Percentiles rank a stretch among this genome's conserved stretches.
phyloP scores from a whole-genome alignment of 1,140 invertebrate genomes.

The Nephotettix cincticeps region DNA sequence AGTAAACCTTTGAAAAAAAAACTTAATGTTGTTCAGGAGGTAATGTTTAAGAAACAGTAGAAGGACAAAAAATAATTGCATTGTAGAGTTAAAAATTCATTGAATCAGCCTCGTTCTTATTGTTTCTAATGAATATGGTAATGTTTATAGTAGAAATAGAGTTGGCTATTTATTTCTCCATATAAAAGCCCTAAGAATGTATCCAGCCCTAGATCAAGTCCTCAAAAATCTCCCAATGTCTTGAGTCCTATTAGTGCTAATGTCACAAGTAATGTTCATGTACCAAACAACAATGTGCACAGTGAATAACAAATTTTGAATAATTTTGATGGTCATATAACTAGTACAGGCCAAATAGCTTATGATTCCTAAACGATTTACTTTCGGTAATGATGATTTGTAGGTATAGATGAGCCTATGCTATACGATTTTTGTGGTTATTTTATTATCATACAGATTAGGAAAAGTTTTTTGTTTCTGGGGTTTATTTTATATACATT shows the following conservation, averaged over 20 bases:
- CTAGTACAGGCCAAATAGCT: too few species aligned
- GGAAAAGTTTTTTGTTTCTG: too few species aligned
- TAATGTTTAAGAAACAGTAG: neutral
- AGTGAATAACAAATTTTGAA: too few species aligned
- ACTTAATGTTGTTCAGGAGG: neutral
- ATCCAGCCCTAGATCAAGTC: neutral
- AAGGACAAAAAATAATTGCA: neutral
- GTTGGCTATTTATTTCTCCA: neutral
- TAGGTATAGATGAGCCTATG: too few species aligned
- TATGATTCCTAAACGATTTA: too few species aligned
- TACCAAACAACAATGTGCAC: too few species aligned
- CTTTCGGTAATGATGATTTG: too few species aligned
- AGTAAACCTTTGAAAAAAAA: slow-evolving; percentile 6
- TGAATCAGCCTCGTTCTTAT: neutral
- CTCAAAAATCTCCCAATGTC: neutral
- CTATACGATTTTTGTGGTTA: too few species aligned
- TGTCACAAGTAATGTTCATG: too few species aligned
- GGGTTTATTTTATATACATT: too few species aligned
- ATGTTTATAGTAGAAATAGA: slow-evolving; percentile 7
- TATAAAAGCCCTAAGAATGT: neutral
- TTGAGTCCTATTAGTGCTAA: neutral
- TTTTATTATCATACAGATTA: too few species aligned
- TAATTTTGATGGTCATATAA: too few species aligned
- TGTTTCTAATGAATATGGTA: neutral
- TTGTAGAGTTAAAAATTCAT: neutral